Conservation (phyloP, 2,888 invertebrate genomes). For the Lycaena phlaeas region DNA sequence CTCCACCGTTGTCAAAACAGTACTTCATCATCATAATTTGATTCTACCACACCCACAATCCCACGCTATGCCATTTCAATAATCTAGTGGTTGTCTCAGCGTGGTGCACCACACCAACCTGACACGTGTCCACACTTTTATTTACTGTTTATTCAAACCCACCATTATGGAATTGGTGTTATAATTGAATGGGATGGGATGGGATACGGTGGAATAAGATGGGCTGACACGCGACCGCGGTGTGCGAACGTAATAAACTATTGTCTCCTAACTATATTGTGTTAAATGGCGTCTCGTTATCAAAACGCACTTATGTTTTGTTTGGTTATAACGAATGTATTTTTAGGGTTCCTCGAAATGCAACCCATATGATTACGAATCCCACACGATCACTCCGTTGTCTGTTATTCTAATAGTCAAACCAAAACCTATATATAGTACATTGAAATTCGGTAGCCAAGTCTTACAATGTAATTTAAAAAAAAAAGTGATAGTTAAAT, state of each 20-base stretch:
- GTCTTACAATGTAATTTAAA: too few relatives aligned
- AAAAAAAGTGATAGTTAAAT: too few relatives aligned
- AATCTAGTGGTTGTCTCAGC: slow-evolving; percentile 36
- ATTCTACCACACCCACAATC: slow-evolving; percentile 20
- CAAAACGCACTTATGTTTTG: too few relatives aligned
- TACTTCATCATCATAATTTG: slow-evolving; percentile 1
- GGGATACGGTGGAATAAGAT: slow-evolving; percentile 26
- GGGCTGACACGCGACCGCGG: slow-evolving; percentile 56
- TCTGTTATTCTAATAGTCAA: too few relatives aligned
- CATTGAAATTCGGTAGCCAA: too few relatives aligned
- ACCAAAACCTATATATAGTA: too few relatives aligned
- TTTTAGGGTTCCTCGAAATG: too few relatives aligned
- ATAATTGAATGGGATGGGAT: slow-evolving; percentile 66
- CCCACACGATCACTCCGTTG: too few relatives aligned
- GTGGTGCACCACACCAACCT: slow-evolving; percentile 43
- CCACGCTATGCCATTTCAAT: slow-evolving; percentile 41
- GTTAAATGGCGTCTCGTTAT: too few relatives aligned
- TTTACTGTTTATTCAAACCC: slow-evolving; percentile 45
- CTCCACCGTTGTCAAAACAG: neutral
- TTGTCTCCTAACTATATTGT: slow-evolving; percentile 28
- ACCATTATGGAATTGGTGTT: slow-evolving; percentile 59
- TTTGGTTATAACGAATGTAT: too few relatives aligned
- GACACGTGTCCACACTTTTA: slow-evolving; percentile 60
- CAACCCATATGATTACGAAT: too few relatives aligned
- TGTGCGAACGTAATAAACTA: slow-evolving; percentile 52